A percentile compares a stretch with the other conserved stretches of the same genome.
These are phyloP conservation scores for Drosophila helvetica DNA, from an alignment of 2,888 invertebrate species.

Conservation along the genomic window DNA sequence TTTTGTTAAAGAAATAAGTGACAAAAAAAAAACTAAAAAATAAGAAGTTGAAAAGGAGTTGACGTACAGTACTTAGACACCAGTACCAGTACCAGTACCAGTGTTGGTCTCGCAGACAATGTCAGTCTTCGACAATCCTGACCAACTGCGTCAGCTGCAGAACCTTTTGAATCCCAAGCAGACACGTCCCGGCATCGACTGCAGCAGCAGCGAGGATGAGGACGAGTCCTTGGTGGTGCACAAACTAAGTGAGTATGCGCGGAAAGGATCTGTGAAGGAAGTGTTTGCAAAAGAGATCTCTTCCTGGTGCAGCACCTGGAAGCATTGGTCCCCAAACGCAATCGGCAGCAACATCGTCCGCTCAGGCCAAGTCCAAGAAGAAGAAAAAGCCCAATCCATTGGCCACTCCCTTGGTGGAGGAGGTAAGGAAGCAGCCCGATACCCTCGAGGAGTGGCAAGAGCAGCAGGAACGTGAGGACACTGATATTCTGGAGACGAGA, in stretches of 20 bases:
- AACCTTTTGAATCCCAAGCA: slow-evolving; percentile 75
- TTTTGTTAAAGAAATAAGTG: not conserved
- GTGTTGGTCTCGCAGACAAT: slow-evolving; percentile 46
- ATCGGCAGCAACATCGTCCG: not conserved
- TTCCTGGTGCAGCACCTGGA: slow-evolving; percentile 83
- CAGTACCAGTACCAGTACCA: no score
- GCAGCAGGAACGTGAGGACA: slow-evolving; percentile 85
- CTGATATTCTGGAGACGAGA: slow-evolving; percentile 86
- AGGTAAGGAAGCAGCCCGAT: slow-evolving; percentile 52
- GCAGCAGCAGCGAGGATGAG: slow-evolving; percentile 78
- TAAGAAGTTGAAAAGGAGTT: no score
- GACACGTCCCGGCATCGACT: slow-evolving; percentile 56
- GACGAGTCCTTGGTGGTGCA: slow-evolving; percentile 55
- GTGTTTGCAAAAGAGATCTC: not conserved
- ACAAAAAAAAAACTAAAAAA: not conserved
- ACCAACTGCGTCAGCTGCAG: slow-evolving; percentile 74
- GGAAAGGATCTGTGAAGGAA: not conserved
- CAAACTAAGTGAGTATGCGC: slow-evolving; percentile 67
- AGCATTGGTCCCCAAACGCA: slow-evolving; percentile 80
- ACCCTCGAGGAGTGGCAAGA: slow-evolving; percentile 82
- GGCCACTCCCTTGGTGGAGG: slow-evolving; percentile 57
- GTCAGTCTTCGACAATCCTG: slow-evolving; percentile 81
- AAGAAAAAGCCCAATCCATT: slow-evolving; percentile 58
- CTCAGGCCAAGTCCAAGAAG: slow-evolving; percentile 26
- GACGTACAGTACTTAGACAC: not conserved